Base-by-base conservation (phyloP, 2,888 invertebrate genomes). In the Proisotoma minuta region DNA sequence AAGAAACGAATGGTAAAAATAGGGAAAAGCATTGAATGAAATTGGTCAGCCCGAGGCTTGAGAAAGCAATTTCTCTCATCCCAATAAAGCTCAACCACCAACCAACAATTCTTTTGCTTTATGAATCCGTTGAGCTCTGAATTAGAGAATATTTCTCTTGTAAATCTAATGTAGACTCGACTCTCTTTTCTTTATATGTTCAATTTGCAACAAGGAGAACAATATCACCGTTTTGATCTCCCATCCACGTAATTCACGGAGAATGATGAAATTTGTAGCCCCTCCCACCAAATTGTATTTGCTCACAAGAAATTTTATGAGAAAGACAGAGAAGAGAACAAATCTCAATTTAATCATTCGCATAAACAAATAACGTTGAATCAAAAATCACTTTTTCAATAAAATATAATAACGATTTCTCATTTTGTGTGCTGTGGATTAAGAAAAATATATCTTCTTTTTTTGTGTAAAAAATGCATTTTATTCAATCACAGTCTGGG, bases 1-100 rank as follows among this genome's bases (percentile, higher is more conserved):
- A 63, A 63, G 62, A 66, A 63, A 66, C 61, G 63, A 66, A 66
- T 63, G n/a, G n/a, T n/a, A n/a, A 62, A 66, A 63, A 66, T 63
- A 52, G 34, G 43, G 53, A 39, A 34, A 29, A 34, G 53, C 28
- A 54, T 29, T 63, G 60, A 66, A 60, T 66, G 63, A 66, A 63
- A 60, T 61, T 49, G 63, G 56, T 49, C 49, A 51, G 58, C 66
- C 66, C 56, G 5, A 12, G 66, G 63, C 66, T 66, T 66, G 66
- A 60, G 66, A 66, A 63, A 66, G 66, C 66, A 66, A 66, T 66
- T 63, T 66, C 66, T 63, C 59, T 48, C 59, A 66, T 59, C 61
- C 57, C 56, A 56, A 56, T 56, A 39, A 56, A 39, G 34, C 27
- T 20, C 15, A 4, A 49, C 49, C 3, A 3, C 8, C 34, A 34